Conservation (phyloP, 1,140 invertebrate species). For the Drosophila ambigua region DNA sequence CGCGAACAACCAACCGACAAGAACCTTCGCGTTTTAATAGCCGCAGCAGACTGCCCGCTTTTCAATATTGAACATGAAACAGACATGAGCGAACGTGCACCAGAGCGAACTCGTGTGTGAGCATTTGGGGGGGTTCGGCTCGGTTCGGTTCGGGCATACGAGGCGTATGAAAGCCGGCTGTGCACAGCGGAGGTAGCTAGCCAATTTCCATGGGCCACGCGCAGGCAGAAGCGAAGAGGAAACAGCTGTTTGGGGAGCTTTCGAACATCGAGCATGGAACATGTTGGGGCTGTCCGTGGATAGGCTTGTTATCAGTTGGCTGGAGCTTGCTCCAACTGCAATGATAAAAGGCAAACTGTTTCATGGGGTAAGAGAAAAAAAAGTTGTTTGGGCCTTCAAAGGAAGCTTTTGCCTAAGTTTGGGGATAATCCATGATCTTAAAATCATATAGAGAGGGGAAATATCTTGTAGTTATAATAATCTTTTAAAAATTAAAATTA, state of each 20-base stretch:
- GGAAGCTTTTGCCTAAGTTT: too few relatives aligned
- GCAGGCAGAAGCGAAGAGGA: not conserved
- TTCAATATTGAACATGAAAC: constrained; percentile 30
- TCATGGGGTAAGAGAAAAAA: too few relatives aligned
- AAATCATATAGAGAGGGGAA: too few relatives aligned
- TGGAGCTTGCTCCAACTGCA: not conserved
- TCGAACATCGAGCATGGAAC: constrained; percentile 2
- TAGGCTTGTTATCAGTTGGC: constrained; percentile 14
- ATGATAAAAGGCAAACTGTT: not conserved
- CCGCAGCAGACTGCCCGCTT: constrained; percentile 44
- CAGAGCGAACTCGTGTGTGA: constrained; percentile 1
- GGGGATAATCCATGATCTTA: too few relatives aligned
- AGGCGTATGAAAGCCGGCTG: too few relatives aligned
- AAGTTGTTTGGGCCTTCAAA: too few relatives aligned
- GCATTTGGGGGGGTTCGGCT: not conserved
- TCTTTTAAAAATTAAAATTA: too few relatives aligned
- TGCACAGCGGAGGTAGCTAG: not conserved
- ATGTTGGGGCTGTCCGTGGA: constrained; percentile 4
- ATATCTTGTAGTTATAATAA: too few relatives aligned
- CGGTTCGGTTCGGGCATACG: not conserved
- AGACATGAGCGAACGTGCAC: constrained; percentile 3
- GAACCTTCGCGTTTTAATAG: constrained; percentile 58
- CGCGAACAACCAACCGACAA: constrained; percentile 24
- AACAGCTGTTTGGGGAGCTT: constrained; percentile 21
- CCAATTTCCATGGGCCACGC: not conserved